Conservation (phyloP, 1,140 invertebrate species). For the Musca vetustissima region DNA sequence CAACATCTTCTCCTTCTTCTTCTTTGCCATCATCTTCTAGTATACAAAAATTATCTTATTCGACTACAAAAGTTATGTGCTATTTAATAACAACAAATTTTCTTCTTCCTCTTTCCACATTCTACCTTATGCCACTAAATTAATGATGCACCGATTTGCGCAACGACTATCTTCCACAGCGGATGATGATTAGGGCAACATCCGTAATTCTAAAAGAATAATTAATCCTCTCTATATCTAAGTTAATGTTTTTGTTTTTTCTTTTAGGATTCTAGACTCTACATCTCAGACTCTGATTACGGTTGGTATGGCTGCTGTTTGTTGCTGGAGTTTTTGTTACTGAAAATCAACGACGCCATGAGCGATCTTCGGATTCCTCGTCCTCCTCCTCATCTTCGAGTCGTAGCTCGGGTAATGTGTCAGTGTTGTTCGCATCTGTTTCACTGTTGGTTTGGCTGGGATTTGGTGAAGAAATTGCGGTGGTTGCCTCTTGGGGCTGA, state of each 20-base stretch:
- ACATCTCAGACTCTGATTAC: constrained; percentile 22
- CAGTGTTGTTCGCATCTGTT: constrained; percentile 26
- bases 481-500: not conserved
- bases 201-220: no score
- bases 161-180: no score
- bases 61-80: constrained; percentile 19
- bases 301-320: constrained; percentile 18
- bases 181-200: no score
- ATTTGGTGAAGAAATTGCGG: not conserved
- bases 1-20: no score
- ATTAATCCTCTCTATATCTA: no score
- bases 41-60: constrained; percentile 18
- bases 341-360: constrained; percentile 53
- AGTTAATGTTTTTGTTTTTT: no score
- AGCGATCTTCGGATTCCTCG: constrained; percentile 53
- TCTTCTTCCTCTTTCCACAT: constrained; percentile 2
- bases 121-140: not conserved
- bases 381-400: constrained; percentile 55
- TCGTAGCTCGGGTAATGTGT: constrained; percentile 49
- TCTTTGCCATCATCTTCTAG: not conserved
- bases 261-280: constrained; percentile 8
- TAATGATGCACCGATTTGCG: not conserved
- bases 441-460: not conserved
- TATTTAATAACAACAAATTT: constrained; percentile 23
- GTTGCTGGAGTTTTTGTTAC: not conserved